Evolutionary conservation across 1,140 invertebrate genomes (phyloP), one percentile per base, ranked within the genome.

Genomic region (Zeugodacus cucurbitae): DNA sequence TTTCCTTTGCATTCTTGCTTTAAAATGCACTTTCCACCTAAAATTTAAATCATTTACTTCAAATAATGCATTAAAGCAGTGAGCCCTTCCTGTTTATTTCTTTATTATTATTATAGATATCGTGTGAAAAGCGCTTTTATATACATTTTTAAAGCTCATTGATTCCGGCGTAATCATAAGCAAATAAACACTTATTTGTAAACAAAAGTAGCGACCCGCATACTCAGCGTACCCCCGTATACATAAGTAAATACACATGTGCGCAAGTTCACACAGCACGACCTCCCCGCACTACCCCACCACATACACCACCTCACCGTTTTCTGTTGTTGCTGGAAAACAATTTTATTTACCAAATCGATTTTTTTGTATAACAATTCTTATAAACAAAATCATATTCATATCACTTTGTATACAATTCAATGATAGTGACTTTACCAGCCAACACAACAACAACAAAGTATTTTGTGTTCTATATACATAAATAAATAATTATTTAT

Each of bases 271-370:
- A 22, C 67, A 37, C 32, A 62, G 34, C 67, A 41, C 67, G 17
- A 26, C 1, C n/a, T 26, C 6, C 74, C 5, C 70, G 3, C 74
- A 48, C 8, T 14, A 17, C 34, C 3, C 70, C 17, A 44, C 3
- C 6, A 4, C 32, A 14, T 74, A 17, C 70, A 41, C 11, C 4
- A 70, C 29, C 17, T n/a, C 1, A 22, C 20, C 8, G 37, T 26
- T n/a, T 17, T 34, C 17, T 22, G 34, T n/a, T n/a, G 67, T 34
- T 82, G 41, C 74, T 48, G 11, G 1, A 1, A 29, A 8, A 82
- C 22, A 54, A 82, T 44, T 82, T 82, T 82, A 41, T 82, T 82
- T 82, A 82, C 74, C 6, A 26, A 82, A 82, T 82, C 74, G 74
- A 82, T 82, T 82, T 82, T 78, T 82, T 48, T n/a, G n/a, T n/a